Evolutionary conservation across 2,888 invertebrate genomes (phyloP).

Genomic region (Augochlorella aurata): DNA sequence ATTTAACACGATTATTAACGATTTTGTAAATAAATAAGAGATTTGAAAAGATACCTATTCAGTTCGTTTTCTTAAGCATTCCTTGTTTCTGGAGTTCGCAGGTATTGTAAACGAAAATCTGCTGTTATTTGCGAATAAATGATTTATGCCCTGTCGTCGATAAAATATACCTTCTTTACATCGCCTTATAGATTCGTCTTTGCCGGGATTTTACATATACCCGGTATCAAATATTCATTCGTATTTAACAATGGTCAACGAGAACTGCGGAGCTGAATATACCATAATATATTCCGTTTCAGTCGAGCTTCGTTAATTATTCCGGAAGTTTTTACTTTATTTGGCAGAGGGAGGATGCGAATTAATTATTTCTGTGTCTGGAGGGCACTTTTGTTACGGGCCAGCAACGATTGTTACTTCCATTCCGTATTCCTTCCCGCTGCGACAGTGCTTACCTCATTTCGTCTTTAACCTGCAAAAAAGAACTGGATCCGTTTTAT

Average conservation of each 20-base stretch:
- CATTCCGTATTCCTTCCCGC: background rate
- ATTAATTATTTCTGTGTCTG: background rate
- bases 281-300: slow-evolving; percentile 1
- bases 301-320: background rate
- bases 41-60: too few relatives aligned
- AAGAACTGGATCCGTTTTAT: background rate
- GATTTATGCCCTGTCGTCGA: too few relatives aligned
- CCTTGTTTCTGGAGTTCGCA: too few relatives aligned
- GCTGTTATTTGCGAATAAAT: too few relatives aligned
- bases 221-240: background rate
- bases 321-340: slow-evolving; percentile 10
- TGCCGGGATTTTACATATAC: background rate
- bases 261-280: background rate
- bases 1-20: too few relatives aligned
- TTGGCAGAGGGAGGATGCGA: background rate
- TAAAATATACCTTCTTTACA: background rate
- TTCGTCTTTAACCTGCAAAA: slow-evolving; percentile 1
- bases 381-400: background rate
- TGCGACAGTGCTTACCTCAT: background rate
- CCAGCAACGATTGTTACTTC: background rate
- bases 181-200: background rate
- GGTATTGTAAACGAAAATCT: too few relatives aligned
- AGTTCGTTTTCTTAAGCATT: too few relatives aligned
- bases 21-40: too few relatives aligned
- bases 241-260: background rate